A percentile compares a stretch with the other conserved stretches of the same genome.
Conservation (phyloP, 2,113 vertebrate genomes). For the Phainopepla nitens region DNA sequence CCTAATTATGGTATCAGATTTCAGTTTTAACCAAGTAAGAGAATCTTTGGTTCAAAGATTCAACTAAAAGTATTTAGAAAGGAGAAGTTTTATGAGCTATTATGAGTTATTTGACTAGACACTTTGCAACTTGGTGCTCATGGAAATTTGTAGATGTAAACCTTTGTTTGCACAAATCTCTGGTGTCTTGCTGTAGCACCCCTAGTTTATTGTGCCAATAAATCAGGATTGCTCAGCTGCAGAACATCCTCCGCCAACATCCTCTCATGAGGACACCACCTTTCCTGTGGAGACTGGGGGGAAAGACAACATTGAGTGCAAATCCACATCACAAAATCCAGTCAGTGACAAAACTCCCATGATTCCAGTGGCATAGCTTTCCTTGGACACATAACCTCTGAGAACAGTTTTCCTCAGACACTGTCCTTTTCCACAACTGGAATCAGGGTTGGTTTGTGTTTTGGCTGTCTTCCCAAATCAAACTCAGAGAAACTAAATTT, state of each 20-base stretch:
- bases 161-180: not conserved
- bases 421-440: not conserved
- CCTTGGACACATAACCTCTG: not conserved
- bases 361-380: not conserved
- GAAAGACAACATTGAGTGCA: not conserved
- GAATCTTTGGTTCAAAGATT: not conserved
- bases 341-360: rapidly evolving
- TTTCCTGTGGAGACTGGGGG: not conserved
- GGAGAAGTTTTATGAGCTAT: not conserved
- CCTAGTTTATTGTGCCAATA: not conserved
- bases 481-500: not conserved
- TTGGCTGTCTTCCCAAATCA: not conserved
- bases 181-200: not conserved
- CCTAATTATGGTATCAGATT: conserved; percentile 6
- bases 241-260: not conserved
- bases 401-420: not conserved
- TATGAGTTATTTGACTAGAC: not conserved
- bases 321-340: not conserved
- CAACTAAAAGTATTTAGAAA: not conserved
- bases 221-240: not conserved
- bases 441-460: not conserved
- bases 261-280: not conserved
- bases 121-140: not conserved
- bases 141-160: not conserved
- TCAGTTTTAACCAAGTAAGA: not conserved